Evolutionary conservation across 2,113 vertebrate species (phyloP), one percentile per base, ranked within the genome.

Genomic region (Hippoglossus stenolepis): DNA sequence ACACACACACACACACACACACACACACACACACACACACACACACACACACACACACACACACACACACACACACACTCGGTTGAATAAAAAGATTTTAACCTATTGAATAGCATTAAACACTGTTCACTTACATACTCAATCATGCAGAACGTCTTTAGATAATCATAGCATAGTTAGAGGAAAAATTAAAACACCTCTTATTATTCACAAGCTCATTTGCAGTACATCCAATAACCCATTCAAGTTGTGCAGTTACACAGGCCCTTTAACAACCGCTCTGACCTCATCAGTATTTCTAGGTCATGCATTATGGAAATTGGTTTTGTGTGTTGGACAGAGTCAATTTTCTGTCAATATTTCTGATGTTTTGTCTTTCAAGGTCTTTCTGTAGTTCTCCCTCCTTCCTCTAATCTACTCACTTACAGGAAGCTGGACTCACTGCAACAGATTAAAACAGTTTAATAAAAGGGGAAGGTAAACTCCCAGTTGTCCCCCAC

Each of bases 281-380:
- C 68, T 89, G 90, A 92, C 90, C 91, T 88, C 90, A 86, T 91
- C 87, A 83, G 85, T 89, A 88, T 91, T 92, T 89, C 89, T 75
- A 89, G 85, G 90, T 89, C 73, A 82, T 80, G 83, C 91, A 91
- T 93, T 93, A 92, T 88, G 80, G 85, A 88, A 85, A 90, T 87
- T 85, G 79, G 68, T 73, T 88, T 84, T 86, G 86, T 83, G 77
- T 85, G 74, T 79, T 82, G 74, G 70, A 89, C 83, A 80, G 79
- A 68, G 80, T 86, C 85, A 85, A 82, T 89, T 78, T 81, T 79
- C 74, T 40, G 76, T 91, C 87, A 80, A 87, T 89, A 83, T 84
- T 74, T 83, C 54, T 77, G 53, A 87, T 60, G 35, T 87, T 80
- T 88, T 75, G 70, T 85, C 83, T 38, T 83, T 80, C 54, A 72